Percentiles rank a stretch among this genome's conserved stretches.
These are phyloP conservation scores for Antennarius striatus DNA, from an alignment of 2,113 vertebrate species.

Conservation along the genomic window DNA sequence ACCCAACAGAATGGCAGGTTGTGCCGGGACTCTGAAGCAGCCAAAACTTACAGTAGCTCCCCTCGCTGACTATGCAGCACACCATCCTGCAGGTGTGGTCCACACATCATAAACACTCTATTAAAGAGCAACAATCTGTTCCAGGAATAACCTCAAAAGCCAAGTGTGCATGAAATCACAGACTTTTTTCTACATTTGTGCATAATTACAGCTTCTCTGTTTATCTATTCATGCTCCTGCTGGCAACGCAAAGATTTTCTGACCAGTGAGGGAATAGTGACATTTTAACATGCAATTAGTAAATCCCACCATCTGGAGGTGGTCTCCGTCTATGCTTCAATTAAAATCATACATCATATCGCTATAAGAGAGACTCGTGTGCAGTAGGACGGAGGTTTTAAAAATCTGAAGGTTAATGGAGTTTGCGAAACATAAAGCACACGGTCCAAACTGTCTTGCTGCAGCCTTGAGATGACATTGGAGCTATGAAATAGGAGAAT, in stretches of 20 bases:
- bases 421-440: slow-evolving; percentile 1
- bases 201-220: slow-evolving; percentile 28
- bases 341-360: slow-evolving; percentile 6
- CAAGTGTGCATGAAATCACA: slow-evolving; percentile 53
- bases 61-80: slow-evolving; percentile 19
- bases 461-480: slow-evolving; percentile 8
- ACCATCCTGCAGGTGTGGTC: slow-evolving; percentile 66
- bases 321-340: neutral
- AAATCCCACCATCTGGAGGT: slow-evolving; percentile 9
- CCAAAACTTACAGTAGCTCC: slow-evolving; percentile 40
- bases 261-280: slow-evolving; percentile 19
- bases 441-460: slow-evolving; percentile 2
- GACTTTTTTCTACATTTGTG: slow-evolving; percentile 38
- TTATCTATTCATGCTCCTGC: slow-evolving; percentile 24
- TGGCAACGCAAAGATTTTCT: slow-evolving; percentile 20
- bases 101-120: slow-evolving; percentile 66
- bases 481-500: slow-evolving; percentile 7
- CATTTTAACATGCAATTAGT: neutral
- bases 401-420: slow-evolving; percentile 11
- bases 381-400: neutral
- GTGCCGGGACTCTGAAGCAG: slow-evolving; percentile 30
- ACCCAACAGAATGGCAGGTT: slow-evolving; percentile 21
- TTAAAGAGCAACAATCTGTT: slow-evolving; percentile 39
- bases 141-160: slow-evolving; percentile 60
- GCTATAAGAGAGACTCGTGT: neutral